Conservation (phyloP, 2,797 vertebrate genomes). For the Onychomys torridus region DNA sequence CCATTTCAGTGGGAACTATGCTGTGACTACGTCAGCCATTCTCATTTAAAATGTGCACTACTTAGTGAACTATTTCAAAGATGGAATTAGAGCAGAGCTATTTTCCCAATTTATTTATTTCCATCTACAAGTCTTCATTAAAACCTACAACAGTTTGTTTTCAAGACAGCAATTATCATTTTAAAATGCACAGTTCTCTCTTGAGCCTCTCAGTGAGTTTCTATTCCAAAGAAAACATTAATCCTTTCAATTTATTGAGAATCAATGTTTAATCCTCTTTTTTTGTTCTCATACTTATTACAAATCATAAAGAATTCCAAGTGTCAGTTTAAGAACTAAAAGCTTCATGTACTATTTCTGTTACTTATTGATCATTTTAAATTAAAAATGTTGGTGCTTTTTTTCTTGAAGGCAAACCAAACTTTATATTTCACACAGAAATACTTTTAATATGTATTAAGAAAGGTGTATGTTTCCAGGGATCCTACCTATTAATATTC, state of each 20-base stretch:
- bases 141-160: slow-evolving; percentile 62
- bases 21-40: slow-evolving; percentile 75
- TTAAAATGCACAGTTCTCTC: slow-evolving; percentile 50
- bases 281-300: slow-evolving; percentile 69
- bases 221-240: slow-evolving; percentile 69
- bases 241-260: slow-evolving; percentile 71
- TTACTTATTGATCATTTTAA: slow-evolving; percentile 64
- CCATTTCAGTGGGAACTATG: slow-evolving; percentile 80
- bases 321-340: slow-evolving; percentile 50
- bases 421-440: slow-evolving; percentile 39
- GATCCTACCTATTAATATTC: background rate
- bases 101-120: slow-evolving; percentile 76
- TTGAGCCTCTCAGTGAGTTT: slow-evolving; percentile 70
- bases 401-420: slow-evolving; percentile 61
- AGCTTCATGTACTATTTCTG: slow-evolving; percentile 6
- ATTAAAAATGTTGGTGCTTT: slow-evolving; percentile 23
- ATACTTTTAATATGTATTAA: background rate
- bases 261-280: slow-evolving; percentile 71
- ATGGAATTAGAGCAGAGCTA: slow-evolving; percentile 66
- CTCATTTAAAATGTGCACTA: slow-evolving; percentile 81
- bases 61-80: slow-evolving; percentile 84
- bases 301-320: slow-evolving; percentile 64
- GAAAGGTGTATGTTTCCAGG: background rate
- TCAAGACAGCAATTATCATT: slow-evolving; percentile 68
- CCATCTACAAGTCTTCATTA: slow-evolving; percentile 22